Base-by-base conservation (phyloP, 2,113 vertebrate species). In the Cromileptes altivelis region DNA sequence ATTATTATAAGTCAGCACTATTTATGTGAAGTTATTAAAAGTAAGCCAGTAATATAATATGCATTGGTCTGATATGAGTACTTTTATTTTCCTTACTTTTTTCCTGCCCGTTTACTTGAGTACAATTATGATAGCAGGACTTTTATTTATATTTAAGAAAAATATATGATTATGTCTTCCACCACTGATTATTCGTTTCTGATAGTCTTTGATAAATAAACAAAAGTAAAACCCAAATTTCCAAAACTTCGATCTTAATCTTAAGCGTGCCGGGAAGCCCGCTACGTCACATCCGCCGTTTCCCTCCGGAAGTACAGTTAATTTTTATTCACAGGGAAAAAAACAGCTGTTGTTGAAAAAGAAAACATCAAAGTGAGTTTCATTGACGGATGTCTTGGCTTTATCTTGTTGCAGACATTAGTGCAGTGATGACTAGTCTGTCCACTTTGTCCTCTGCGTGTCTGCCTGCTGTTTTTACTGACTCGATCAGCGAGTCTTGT, bases 271-370 rank as follows among this genome's bases (percentile, higher is more conserved):
- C n/a, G 23, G 30, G 23, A 25, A 64, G 13, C 13, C 4, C 3
- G 0, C 8, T 21, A 85, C 90, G 89, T 92, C 93, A 94, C 85
- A 80, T 94, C 94, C 93, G 92, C 37, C 23, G 40, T 60, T 79
- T 72, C 67, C 84, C 88, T 92, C 94, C 95, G 95, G 95, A 96
- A 95, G 94, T 93, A 93, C 89, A 93, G 89, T 93, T 89, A 89
- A 94, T 95, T 95, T 96, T 95, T 94, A 92, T 94, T 92, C 91
- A 91, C 91, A 84, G 91, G 90, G 77, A 93, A 91, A 92, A 92
- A 93, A 85, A 94, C 95, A 95, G 95, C 95, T 95, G 94, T 93
- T 94, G 92, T 92, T 93, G 88, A 86, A 82, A 88, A 93, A 92
- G 91, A 93, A 88, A 88, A 90, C 84, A 80, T 85, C 88, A 90